Conservation (phyloP, 2,888 invertebrate genomes). For the Ichneumon xanthorius region DNA sequence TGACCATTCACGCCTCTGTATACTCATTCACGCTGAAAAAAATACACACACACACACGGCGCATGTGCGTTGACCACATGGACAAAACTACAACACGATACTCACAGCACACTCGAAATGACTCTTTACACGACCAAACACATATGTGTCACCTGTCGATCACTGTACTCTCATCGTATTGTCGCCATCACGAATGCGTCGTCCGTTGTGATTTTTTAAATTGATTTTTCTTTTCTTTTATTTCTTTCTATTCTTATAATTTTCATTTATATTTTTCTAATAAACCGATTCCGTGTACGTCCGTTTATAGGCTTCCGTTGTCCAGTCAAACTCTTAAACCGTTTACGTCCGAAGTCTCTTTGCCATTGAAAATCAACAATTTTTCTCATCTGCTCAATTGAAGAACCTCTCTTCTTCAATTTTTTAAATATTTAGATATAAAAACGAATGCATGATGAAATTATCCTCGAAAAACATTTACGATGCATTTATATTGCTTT, state of each 20-base stretch:
- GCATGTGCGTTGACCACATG: slow-evolving; percentile 49
- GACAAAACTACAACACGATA: slow-evolving; percentile 22
- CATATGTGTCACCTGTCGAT: slow-evolving; percentile 55
- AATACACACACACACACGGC: slow-evolving; percentile 9
- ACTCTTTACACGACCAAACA: slow-evolving; percentile 34
- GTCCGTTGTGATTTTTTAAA: slow-evolving; percentile 63
- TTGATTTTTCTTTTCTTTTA: slow-evolving; percentile 41
- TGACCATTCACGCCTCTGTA: slow-evolving; percentile 60
- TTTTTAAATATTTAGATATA: background rate
- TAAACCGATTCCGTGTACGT: slow-evolving; percentile 60
- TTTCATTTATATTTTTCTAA: slow-evolving; percentile 21
- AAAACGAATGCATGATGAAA: background rate
- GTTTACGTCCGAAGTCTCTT: background rate
- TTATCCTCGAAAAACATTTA: background rate
- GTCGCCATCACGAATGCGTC: slow-evolving; percentile 65
- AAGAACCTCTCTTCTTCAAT: background rate
- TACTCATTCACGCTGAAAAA: slow-evolving; percentile 56
- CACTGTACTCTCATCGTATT: slow-evolving; percentile 67
- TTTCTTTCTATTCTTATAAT: slow-evolving; percentile 57
- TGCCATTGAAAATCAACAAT: background rate
- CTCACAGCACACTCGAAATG: slow-evolving; percentile 31
- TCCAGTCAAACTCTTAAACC: background rate
- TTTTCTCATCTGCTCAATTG: background rate
- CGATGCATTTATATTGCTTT: too few relatives aligned
- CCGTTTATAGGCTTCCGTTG: slow-evolving; percentile 44